phyloP scores from a whole-genome alignment of 1,140 invertebrate genomes.

The Calosoma granatense region DNA sequence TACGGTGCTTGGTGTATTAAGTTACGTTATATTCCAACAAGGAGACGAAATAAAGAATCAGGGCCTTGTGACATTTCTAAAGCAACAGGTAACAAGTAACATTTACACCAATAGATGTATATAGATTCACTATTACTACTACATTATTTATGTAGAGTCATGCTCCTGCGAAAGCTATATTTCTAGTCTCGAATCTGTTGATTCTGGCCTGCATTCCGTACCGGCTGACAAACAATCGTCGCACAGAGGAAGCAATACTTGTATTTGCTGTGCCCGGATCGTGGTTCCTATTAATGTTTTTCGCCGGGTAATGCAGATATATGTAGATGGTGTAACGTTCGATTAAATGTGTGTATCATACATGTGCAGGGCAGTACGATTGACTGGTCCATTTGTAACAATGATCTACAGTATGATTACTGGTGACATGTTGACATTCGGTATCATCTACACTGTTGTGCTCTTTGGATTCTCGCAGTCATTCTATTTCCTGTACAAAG shows the following conservation, averaged over 20 bases:
- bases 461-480: constrained; percentile 92
- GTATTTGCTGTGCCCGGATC: constrained; percentile 86
- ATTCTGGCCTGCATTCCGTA: constrained; percentile 87
- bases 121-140: not conserved
- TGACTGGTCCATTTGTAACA: constrained; percentile 95
- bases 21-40: constrained; percentile 85
- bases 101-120: too few relatives aligned
- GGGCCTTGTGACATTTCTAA: constrained; percentile 79
- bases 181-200: constrained; percentile 85
- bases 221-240: constrained; percentile 59
- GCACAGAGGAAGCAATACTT: constrained; percentile 83
- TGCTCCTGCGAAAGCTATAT: constrained; percentile 90
- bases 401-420: constrained; percentile 99
- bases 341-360: not conserved
- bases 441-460: constrained; percentile 90
- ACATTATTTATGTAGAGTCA: constrained; percentile 63
- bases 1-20: constrained; percentile 73
- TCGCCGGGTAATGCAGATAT: constrained; percentile 91
- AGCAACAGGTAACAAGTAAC: constrained; percentile 63
- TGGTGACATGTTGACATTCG: constrained; percentile 95
- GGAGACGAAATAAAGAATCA: constrained; percentile 90
- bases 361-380: constrained; percentile 65
- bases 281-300: constrained; percentile 98
- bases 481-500: constrained; percentile 94
- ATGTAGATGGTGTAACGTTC: not conserved